Evolutionary conservation across 2,888 invertebrate genomes (phyloP).

Genomic region (Lithophane leautieri): DNA sequence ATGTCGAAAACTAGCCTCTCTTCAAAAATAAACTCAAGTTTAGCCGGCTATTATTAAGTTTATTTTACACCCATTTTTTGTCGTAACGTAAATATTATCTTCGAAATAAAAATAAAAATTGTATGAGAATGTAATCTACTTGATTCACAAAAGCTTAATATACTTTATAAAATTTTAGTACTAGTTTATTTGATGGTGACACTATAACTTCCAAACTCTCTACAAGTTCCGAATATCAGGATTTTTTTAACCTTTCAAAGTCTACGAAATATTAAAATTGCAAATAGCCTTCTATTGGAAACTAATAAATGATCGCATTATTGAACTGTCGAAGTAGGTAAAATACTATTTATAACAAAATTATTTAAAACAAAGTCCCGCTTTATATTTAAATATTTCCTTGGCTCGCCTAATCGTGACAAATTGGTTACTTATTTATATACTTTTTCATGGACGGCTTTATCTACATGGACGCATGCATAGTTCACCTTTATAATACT

Average conservation of each 20-base stretch:
- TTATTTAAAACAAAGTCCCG: conserved; percentile 10
- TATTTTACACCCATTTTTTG: neutral
- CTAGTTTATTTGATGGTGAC: neutral
- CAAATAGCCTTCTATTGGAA: neutral
- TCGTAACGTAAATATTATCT: neutral
- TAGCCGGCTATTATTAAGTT: neutral
- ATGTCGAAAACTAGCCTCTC: neutral
- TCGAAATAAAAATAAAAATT: no score
- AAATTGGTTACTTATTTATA: conserved; percentile 6
- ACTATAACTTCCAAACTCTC: neutral
- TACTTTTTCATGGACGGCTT: neutral
- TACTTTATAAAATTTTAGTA: no score
- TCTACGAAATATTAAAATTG: neutral
- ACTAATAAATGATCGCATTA: conserved; percentile 30
- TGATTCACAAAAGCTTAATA: no score
- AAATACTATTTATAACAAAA: neutral
- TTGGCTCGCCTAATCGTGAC: conserved; percentile 12
- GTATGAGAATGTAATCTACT: no score
- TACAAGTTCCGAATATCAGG: no score
- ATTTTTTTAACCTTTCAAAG: neutral
- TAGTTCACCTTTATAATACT: neutral
- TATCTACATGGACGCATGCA: neutral
- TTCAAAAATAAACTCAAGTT: neutral
- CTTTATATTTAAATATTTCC: neutral
- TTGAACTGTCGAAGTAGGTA: neutral